Evolutionary conservation across 2,797 vertebrate species (phyloP), one percentile per base, ranked within the genome.

Genomic region (Paguma larvata): DNA sequence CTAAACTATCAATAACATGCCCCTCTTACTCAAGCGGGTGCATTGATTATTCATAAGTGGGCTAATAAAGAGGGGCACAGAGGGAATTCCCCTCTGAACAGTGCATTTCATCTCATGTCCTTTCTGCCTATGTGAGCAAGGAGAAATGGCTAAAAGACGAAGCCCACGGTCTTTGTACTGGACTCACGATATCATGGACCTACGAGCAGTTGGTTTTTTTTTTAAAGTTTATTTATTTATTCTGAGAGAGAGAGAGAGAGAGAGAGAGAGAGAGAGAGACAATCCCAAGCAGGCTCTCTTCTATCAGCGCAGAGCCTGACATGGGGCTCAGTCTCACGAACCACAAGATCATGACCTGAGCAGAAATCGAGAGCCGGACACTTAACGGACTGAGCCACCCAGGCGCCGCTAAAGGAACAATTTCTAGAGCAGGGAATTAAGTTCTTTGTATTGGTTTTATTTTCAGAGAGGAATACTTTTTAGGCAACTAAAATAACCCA

Each of bases 81-180:
- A 89, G 21, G 78, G 48, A 94, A 92, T 68, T 86, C 68, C 65
- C 8, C 32, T 62, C n/a, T 80, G 73, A 93, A 88, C n/a, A 85
- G 48, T 34, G 41, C 3, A 21, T 86, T 95, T 63, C 2, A 73
- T 73, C 48, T 83, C n/a, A 51, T 1, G 7, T 75, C n/a, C 70
- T 13, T 96, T 92, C 30, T 93, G 53, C 41, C 19, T 27, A 67
- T 46, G 34, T 10, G 32, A 95, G 13, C 2, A 32, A 83, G 32
- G 73, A 94, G 56, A 96, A 95, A 96, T 75, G 32, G 6, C 41
- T 73, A 80, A 68, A 91, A 86, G 30, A 25, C 67, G 59, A 94
- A 94, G 5, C 32, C 34, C 16, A 19, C 2, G 85, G 34, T 53
- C 44, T 63, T 86, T 87, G 75, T 67, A 82, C 32, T 70, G 30